Percentiles rank a stretch among this genome's conserved stretches.
Evolutionary conservation across 2,797 vertebrate species (phyloP).

Genomic region (Mormyrus hasselquistii): DNA sequence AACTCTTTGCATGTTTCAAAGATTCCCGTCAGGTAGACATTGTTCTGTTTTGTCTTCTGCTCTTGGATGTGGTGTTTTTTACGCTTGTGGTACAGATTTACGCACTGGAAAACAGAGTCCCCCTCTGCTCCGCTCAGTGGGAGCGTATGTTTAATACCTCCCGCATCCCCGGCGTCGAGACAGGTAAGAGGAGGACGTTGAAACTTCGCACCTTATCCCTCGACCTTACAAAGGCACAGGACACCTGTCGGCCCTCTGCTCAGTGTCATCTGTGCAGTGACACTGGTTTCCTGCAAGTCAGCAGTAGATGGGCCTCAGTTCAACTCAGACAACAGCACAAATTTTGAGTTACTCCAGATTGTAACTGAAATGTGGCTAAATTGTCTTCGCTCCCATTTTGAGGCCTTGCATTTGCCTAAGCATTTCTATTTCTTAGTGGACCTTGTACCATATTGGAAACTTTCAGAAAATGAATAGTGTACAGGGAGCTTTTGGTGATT

Average conservation of each 20-base stretch:
- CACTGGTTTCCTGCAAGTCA: not conserved
- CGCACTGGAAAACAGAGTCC: slow-evolving; percentile 85
- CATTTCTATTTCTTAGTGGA: not conserved
- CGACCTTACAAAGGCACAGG: not conserved
- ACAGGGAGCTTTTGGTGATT: not conserved
- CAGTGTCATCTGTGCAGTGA: not conserved
- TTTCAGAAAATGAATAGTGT: not conserved
- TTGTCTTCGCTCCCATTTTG: not conserved
- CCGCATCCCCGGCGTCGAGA: slow-evolving; percentile 81
- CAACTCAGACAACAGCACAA: not conserved
- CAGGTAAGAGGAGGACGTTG: slow-evolving; percentile 74
- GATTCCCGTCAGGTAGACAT: slow-evolving; percentile 31
- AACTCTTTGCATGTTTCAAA: slow-evolving; percentile 44
- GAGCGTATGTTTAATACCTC: slow-evolving; percentile 95
- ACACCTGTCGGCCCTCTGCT: not conserved
- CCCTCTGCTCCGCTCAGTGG: slow-evolving; percentile 96
- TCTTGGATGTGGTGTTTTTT: slow-evolving; percentile 45
- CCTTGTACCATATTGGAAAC: not conserved
- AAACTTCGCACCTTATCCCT: not conserved
- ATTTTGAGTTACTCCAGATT: not conserved
- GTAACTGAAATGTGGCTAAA: not conserved
- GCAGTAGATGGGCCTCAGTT: not conserved
- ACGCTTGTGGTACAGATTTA: slow-evolving; percentile 65
- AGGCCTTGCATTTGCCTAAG: not conserved
- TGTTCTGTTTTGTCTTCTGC: slow-evolving; percentile 60